These are phyloP conservation scores for Myopa testacea DNA, from an alignment of 2,888 invertebrate genomes.

Conservation along the genomic window DNA sequence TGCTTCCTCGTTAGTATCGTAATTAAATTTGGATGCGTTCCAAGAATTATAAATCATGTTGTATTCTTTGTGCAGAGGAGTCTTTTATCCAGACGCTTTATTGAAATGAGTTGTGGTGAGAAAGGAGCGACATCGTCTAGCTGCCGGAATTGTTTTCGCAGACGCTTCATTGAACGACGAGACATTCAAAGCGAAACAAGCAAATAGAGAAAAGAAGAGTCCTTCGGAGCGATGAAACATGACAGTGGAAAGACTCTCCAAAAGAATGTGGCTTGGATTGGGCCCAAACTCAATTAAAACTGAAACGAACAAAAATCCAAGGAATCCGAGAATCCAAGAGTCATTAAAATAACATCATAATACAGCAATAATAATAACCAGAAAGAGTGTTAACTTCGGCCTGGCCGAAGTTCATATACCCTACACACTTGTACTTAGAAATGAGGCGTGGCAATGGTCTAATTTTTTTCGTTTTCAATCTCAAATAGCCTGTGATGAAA, in stretches of 20 bases:
- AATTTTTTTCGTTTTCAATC: too few species aligned
- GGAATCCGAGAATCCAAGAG: neutral
- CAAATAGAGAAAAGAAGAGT: neutral
- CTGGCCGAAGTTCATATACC: too few species aligned
- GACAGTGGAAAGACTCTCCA: neutral
- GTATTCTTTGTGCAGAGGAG: conserved; percentile 38
- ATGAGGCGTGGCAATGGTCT: too few species aligned
- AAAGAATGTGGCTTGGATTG: neutral
- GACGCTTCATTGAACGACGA: neutral
- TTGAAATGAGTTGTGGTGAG: conserved; percentile 42
- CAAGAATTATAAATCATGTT: conserved; percentile 59
- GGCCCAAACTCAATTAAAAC: neutral
- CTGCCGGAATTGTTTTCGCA: conserved; percentile 32
- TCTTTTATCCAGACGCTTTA: conserved; percentile 35
- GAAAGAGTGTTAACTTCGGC: too few species aligned
- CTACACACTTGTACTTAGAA: too few species aligned
- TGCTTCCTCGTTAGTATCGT: conserved; percentile 45
- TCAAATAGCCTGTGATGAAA: too few species aligned
- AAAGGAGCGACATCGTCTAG: conserved; percentile 9
- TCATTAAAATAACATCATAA: too few species aligned
- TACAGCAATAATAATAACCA: too few species aligned
- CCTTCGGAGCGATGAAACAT: neutral
- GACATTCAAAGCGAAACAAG: neutral
- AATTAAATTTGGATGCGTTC: conserved; percentile 66
- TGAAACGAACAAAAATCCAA: neutral